phyloP scores from a whole-genome alignment of 2,797 vertebrate species.

The Zenarchopterus dispar region DNA sequence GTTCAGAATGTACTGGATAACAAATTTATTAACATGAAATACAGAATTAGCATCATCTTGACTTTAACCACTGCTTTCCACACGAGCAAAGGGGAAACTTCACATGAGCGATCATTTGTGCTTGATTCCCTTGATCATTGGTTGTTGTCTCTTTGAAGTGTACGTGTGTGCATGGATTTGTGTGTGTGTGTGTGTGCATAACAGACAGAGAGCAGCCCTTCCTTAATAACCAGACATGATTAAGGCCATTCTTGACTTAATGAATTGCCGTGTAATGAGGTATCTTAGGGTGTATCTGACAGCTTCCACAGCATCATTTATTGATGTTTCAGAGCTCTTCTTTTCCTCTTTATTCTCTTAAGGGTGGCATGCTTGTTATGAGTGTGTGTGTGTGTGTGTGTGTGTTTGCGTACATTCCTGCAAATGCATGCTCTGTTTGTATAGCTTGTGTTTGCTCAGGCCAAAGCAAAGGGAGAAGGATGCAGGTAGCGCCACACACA shows the following conservation, averaged over 20 bases:
- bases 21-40: constrained; percentile 45
- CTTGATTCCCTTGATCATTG: constrained; percentile 66
- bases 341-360: constrained; percentile 40
- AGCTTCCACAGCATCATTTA: constrained; percentile 50
- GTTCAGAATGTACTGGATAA: constrained; percentile 11
- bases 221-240: constrained; percentile 59
- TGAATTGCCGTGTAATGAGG: constrained; percentile 67
- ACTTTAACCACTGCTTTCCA: constrained; percentile 40
- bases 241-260: constrained; percentile 69
- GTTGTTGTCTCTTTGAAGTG: constrained; percentile 58
- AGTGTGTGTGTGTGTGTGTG: constrained; percentile 7
- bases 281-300: constrained; percentile 57
- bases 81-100: constrained; percentile 36
- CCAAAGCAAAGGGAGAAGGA: constrained; percentile 26
- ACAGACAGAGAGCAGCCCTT: constrained; percentile 23
- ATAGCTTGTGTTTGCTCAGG: constrained; percentile 45
- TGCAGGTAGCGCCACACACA: constrained; percentile 15
- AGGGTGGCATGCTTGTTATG: constrained; percentile 23
- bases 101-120: constrained; percentile 51
- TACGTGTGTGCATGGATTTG: constrained; percentile 7
- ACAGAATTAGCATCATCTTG: constrained; percentile 36
- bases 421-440: constrained; percentile 39
- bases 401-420: constrained; percentile 32
- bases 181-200: constrained; percentile 10
- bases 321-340: constrained; percentile 37